phyloP scores from a whole-genome alignment of 2,888 invertebrate genomes.

The Agonopterix alstromeriana region DNA sequence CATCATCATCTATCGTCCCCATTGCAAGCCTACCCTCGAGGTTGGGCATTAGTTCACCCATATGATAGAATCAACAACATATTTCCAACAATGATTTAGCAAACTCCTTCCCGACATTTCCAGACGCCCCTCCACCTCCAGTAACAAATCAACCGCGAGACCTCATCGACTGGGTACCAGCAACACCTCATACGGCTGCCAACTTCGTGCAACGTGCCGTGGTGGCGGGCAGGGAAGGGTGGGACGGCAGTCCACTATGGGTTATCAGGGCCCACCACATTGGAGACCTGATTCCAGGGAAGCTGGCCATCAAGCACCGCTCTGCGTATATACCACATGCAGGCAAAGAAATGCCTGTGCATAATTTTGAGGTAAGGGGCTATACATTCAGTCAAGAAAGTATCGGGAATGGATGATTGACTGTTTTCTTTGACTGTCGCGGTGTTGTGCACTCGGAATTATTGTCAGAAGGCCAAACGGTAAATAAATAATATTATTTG shows the following conservation, averaged over 20 bases:
- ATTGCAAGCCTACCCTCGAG: too few species aligned
- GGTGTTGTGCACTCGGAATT: too few species aligned
- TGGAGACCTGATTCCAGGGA: slow-evolving; percentile 60
- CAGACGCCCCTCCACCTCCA: slow-evolving; percentile 3
- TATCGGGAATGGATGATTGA: too few species aligned
- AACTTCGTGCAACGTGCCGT: slow-evolving; percentile 41
- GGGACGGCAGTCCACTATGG: slow-evolving; percentile 65
- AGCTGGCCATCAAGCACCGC: slow-evolving; percentile 52
- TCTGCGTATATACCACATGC: slow-evolving; percentile 52
- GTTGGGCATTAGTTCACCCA: too few species aligned
- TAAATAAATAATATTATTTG: too few species aligned
- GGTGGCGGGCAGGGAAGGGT: slow-evolving; percentile 57
- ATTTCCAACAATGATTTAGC: neutral
- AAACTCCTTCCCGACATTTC: slow-evolving; percentile 6
- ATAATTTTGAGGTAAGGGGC: slow-evolving; percentile 57
- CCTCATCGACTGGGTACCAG: slow-evolving; percentile 48
- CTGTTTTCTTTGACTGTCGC: too few species aligned
- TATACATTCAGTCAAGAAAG: too few species aligned
- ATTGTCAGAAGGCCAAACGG: too few species aligned
- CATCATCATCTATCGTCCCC: too few species aligned
- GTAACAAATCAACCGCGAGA: slow-evolving; percentile 13
- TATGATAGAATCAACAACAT: too few species aligned
- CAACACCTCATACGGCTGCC: slow-evolving; percentile 35
- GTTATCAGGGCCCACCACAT: slow-evolving; percentile 57
- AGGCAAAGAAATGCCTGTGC: slow-evolving; percentile 56